Base-by-base conservation (phyloP, 23 tunicate species). In the Phallusia fumigata region DNA sequence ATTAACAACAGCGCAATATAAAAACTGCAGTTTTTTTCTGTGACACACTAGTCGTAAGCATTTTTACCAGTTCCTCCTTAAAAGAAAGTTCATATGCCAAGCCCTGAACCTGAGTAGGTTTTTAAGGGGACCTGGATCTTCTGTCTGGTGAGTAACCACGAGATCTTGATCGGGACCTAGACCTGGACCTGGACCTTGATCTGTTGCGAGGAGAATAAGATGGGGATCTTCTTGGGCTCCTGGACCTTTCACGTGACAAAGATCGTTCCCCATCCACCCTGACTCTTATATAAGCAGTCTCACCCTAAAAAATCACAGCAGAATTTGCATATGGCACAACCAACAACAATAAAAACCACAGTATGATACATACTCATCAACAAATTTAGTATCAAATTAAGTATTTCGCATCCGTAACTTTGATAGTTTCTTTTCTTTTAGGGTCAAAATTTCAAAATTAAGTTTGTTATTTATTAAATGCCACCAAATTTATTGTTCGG, bases 211-310 rank as follows among this genome's bases (percentile, higher is more conserved):
- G 85, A 5, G 91, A 87, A 79, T 87, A 92, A 32, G 97, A 92
- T 28, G 89, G 85, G 12, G 90, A 86, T 30, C 90, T 84, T 30
- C 96, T 58, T 58, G 69, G 96, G 13, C 87, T 69, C 34, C 83
- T 35, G 35, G 87, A 77, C 33, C 65, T 53, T 52, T 64, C 28
- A 3, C 97, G 81, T 31, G 91, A 91, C 13, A 24, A 1, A 21
- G 69, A 58, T 58, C 89, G 75, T 24, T 58, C 86, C 13, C 79
- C 82, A 52, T 90, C 95, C 21, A 75, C 64, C 53, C 74, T 78
- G 13, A 90, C 95, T 18, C 90, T 65, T 74, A 90, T 90, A 83
- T 90, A 90, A 53, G 95, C 86, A 52, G 86, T 76, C 40, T 90
- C 95, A 21, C 40, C 44, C 44, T 74, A 31, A 19, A 58, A 58